Percentiles rank a stretch among this genome's conserved stretches.
Conservation (phyloP, 2,797 vertebrate species). For the Smutsia gigantea region DNA sequence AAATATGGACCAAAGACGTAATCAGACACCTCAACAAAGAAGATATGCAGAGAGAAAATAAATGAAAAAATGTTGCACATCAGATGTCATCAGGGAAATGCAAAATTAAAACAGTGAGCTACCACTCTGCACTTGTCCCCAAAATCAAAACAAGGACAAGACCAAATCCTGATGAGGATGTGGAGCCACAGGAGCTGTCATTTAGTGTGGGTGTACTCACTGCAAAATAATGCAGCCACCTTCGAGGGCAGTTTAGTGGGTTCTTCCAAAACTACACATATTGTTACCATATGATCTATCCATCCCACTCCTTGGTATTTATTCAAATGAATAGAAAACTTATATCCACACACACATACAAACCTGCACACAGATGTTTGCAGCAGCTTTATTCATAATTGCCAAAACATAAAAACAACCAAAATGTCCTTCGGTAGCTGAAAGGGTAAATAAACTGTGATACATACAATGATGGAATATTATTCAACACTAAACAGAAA, state of each 20-base stretch:
- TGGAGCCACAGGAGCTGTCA: not conserved
- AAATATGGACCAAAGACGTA: not conserved
- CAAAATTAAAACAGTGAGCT: not conserved
- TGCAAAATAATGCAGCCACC: not conserved
- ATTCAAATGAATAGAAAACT: not conserved
- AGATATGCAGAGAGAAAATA: not conserved
- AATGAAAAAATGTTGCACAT: not conserved
- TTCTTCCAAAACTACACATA: not conserved
- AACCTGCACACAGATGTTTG: not conserved
- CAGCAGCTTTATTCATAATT: not conserved
- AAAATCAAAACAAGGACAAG: not conserved
- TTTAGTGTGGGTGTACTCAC: not conserved
- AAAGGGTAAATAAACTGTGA: not conserved
- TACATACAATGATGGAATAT: not conserved
- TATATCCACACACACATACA: not conserved
- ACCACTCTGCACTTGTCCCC: not conserved
- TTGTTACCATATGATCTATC: not conserved
- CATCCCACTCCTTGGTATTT: not conserved
- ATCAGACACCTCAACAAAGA: not conserved
- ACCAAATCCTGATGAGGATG: not conserved
- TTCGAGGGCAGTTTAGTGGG: not conserved
- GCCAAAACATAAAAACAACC: not conserved
- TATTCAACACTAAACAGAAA: not conserved
- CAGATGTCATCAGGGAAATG: not conserved
- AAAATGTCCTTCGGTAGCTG: not conserved